Evolutionary conservation across 2,113 vertebrate genomes (phyloP).

Genomic region (Sclerurus mexicanus): DNA sequence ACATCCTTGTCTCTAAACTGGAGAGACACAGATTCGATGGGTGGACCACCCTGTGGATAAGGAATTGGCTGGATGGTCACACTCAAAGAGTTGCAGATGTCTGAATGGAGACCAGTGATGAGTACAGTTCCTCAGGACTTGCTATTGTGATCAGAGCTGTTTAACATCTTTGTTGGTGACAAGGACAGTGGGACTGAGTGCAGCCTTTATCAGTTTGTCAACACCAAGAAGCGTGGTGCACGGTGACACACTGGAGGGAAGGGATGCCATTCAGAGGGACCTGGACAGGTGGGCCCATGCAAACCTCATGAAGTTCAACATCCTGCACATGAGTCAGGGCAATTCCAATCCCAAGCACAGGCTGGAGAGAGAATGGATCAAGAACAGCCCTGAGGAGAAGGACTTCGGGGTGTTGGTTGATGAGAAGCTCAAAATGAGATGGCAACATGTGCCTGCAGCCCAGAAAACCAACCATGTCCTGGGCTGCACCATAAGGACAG

Average conservation of each 20-base stretch:
- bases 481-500: not conserved
- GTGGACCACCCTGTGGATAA: not conserved
- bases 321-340: not conserved
- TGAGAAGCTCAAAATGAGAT: not conserved
- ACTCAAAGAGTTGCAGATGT: not conserved
- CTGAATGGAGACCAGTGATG: accelerated
- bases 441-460: not conserved
- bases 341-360: not conserved
- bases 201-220: not conserved
- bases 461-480: not conserved
- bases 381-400: not conserved
- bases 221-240: not conserved
- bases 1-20: not conserved
- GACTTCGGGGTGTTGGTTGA: not conserved
- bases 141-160: not conserved
- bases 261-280: not conserved
- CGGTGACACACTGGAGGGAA: not conserved
- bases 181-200: not conserved
- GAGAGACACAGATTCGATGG: not conserved
- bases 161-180: not conserved
- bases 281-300: not conserved
- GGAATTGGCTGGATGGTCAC: not conserved
- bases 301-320: not conserved
- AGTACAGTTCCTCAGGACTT: not conserved
- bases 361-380: not conserved